Evolutionary conservation across 2,797 vertebrate species (phyloP).

Genomic region (Manis pentadactyla): DNA sequence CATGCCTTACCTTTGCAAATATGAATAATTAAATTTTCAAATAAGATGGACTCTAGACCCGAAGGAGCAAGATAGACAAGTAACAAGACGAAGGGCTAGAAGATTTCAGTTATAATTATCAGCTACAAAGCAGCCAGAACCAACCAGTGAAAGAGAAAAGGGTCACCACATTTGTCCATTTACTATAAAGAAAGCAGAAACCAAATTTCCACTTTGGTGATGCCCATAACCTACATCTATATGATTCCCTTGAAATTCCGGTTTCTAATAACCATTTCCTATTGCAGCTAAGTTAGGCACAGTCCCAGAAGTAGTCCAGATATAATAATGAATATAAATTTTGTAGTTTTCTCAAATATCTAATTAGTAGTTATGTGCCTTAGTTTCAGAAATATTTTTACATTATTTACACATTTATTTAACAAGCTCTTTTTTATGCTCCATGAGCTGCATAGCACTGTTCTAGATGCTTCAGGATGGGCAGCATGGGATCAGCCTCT

Average conservation of each 20-base stretch:
- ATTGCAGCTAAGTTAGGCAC: background rate
- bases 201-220: background rate
- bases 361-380: background rate
- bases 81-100: background rate
- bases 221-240: background rate
- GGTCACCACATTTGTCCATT: background rate
- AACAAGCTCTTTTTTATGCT: background rate
- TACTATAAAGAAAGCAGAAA: background rate
- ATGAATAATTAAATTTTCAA: background rate
- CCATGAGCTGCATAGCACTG: background rate
- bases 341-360: background rate
- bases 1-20: background rate
- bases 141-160: background rate
- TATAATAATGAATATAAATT: background rate
- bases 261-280: background rate
- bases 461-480: background rate
- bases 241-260: background rate
- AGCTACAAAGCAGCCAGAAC: background rate
- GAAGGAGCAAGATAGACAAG: background rate
- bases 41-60: background rate
- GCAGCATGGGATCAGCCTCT: background rate
- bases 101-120: background rate
- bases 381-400: background rate
- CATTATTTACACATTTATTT: background rate
- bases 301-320: background rate